phyloP scores from a whole-genome alignment of 2,797 vertebrate genomes.

The Halcyon chelicuti region DNA sequence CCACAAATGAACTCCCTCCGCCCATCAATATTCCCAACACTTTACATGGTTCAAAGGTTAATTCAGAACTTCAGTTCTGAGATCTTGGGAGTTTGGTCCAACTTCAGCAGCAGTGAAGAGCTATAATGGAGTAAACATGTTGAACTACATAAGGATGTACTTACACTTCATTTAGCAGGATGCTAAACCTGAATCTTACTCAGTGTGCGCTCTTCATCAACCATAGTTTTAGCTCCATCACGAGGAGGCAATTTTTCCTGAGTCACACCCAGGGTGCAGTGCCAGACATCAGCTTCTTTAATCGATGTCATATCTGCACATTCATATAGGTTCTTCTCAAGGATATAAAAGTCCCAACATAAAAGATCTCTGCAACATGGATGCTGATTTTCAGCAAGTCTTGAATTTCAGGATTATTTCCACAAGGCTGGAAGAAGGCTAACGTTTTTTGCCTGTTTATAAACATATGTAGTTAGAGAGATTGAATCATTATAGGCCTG shows the following conservation, averaged over 20 bases:
- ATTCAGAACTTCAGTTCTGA: not conserved
- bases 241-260: not conserved
- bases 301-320: not conserved
- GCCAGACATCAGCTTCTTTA: not conserved
- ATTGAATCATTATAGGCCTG: not conserved
- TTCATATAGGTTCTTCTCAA: not conserved
- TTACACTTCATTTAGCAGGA: not conserved
- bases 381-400: not conserved
- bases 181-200: not conserved
- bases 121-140: not conserved
- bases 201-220: accelerated
- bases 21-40: not conserved
- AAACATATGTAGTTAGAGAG: not conserved
- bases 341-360: not conserved
- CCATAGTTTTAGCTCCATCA: not conserved
- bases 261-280: not conserved
- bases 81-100: not conserved
- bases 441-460: not conserved
- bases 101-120: not conserved
- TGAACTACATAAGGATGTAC: not conserved
- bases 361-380: not conserved
- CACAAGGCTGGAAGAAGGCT: not conserved
- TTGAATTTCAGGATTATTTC: not conserved
- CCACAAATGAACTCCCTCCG: not conserved
- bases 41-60: not conserved